These are phyloP conservation scores for Zaprionus taronus DNA, from an alignment of 1,140 invertebrate genomes.

Conservation along the genomic window DNA sequence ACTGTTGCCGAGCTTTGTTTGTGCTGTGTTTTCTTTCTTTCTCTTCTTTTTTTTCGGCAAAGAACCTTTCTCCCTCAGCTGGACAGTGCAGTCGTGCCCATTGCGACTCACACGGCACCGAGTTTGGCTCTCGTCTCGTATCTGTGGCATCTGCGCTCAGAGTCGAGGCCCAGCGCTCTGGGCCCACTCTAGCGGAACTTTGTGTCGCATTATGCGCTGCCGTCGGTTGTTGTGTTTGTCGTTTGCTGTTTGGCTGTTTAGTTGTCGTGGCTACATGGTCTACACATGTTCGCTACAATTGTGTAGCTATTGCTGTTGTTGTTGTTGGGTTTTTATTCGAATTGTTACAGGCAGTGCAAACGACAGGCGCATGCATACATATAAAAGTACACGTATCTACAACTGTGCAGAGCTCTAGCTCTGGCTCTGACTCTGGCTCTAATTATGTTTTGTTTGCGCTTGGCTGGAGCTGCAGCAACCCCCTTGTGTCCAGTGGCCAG, in stretches of 20 bases:
- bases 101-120: slow-evolving; percentile 51
- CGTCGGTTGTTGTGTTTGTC: slow-evolving; percentile 53
- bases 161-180: slow-evolving; percentile 35
- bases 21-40: slow-evolving; percentile 7
- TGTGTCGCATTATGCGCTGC: slow-evolving; percentile 73
- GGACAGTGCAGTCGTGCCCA: slow-evolving; percentile 51
- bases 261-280: slow-evolving; percentile 78
- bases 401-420: slow-evolving; percentile 35
- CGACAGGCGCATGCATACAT: slow-evolving; percentile 62
- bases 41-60: slow-evolving; percentile 20
- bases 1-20: slow-evolving; percentile 26
- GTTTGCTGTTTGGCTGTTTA: slow-evolving; percentile 43
- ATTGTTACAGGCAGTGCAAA: slow-evolving; percentile 39
- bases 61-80: slow-evolving; percentile 51
- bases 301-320: slow-evolving; percentile 25
- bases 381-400: slow-evolving; percentile 69
- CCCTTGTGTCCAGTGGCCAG: neutral
- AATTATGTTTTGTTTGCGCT: slow-evolving; percentile 77
- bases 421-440: slow-evolving; percentile 39
- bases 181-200: slow-evolving; percentile 75
- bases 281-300: slow-evolving; percentile 73
- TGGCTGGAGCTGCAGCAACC: slow-evolving; percentile 51
- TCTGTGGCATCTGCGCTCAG: slow-evolving; percentile 13
- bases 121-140: slow-evolving; percentile 22
- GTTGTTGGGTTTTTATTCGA: slow-evolving; percentile 30